Percentiles rank a stretch among this genome's conserved stretches.
These are phyloP conservation scores for Halocynthia roretzi DNA, from an alignment of 23 tunicate genomes.

Conservation along the genomic window DNA sequence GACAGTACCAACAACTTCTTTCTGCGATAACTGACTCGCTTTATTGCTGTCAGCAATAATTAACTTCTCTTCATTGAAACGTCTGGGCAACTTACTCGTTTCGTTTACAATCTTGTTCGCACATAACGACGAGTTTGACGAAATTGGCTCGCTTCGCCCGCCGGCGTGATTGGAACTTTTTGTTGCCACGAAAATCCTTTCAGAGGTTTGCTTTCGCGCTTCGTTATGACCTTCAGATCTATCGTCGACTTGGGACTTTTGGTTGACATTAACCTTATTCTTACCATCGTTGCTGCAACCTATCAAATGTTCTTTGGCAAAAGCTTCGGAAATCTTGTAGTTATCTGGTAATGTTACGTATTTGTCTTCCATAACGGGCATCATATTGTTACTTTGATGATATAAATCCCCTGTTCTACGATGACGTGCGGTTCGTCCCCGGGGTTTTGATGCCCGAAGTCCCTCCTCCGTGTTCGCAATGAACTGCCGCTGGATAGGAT, in stretches of 20 bases:
- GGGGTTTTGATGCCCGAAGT: background rate
- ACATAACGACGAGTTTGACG: background rate
- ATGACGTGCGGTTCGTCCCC: slow-evolving; percentile 1
- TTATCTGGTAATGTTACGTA: slow-evolving; percentile 14
- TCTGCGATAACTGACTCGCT: no score
- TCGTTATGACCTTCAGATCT: no score
- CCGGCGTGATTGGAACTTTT: background rate
- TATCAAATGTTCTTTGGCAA: background rate
- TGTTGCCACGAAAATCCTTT: no score
- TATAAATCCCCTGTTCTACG: background rate
- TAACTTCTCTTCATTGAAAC: no score
- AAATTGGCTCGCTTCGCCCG: background rate
- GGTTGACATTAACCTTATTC: background rate
- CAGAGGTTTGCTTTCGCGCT: no score
- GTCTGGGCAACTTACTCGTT: no score
- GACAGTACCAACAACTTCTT: no score
- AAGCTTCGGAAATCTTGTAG: slow-evolving; percentile 11
- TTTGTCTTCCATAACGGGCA: slow-evolving; percentile 8
- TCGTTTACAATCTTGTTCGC: background rate
- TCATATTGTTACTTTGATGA: background rate
- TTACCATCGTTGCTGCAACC: background rate
- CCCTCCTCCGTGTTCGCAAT: background rate
- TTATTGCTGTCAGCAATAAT: no score
- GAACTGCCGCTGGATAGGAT: background rate
- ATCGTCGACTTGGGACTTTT: background rate